A percentile compares a stretch with the other conserved stretches of the same genome.
Conservation (phyloP, 1,140 invertebrate species). For the Caenorhabditis elegans region WBcel235 BX284605.5:11337501-11338000, state of each 20-base stretch:
- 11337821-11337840: neutral
- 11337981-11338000: neutral
- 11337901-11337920: constrained; percentile 24
- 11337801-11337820: neutral
- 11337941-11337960: constrained; percentile 24
- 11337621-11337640: too few species aligned
- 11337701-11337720: too few species aligned
- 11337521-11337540: neutral
- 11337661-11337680: too few species aligned
- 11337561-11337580: too few species aligned
- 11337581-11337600: too few species aligned
- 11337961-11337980: constrained; percentile 22
- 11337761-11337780: neutral
- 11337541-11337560: neutral
- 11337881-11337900: neutral
- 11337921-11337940: constrained; percentile 20
- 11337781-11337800: neutral
- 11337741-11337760: too few species aligned
- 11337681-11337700: too few species aligned
- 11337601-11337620: too few species aligned
- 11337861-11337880: neutral
- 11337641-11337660: too few species aligned
- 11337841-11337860: neutral
- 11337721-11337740: too few species aligned
- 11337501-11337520: neutral